Conservation (phyloP, 2,797 vertebrate species). For the Squalus acanthias region DNA sequence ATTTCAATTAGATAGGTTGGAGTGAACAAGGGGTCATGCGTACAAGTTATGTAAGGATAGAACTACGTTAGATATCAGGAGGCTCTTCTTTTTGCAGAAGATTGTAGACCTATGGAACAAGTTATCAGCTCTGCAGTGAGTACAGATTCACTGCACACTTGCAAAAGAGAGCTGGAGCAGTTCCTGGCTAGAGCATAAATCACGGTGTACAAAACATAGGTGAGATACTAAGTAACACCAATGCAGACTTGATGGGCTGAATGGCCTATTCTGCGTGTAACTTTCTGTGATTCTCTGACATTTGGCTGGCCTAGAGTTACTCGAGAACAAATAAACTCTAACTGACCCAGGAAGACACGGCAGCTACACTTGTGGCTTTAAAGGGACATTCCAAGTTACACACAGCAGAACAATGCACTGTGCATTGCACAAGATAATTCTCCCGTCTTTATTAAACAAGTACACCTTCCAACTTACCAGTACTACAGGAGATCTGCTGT, state of each 20-base stretch:
- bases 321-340: neutral
- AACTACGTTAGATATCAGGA: neutral
- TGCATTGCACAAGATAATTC: neutral
- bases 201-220: neutral
- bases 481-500: neutral
- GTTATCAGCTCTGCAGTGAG: neutral
- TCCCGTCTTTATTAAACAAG: neutral
- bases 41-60: neutral
- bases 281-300: neutral
- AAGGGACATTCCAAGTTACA: neutral
- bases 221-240: neutral
- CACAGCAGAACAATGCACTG: neutral
- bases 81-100: neutral
- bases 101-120: neutral
- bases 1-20: neutral
- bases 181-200: neutral
- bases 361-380: neutral
- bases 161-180: neutral
- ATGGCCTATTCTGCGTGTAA: neutral
- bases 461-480: neutral
- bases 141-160: neutral
- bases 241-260: neutral
- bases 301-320: neutral
- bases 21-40: neutral
- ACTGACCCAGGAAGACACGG: neutral